Evolutionary conservation across 2,797 vertebrate species (phyloP).

Genomic region (Heteromormyrus szaboi): DNA sequence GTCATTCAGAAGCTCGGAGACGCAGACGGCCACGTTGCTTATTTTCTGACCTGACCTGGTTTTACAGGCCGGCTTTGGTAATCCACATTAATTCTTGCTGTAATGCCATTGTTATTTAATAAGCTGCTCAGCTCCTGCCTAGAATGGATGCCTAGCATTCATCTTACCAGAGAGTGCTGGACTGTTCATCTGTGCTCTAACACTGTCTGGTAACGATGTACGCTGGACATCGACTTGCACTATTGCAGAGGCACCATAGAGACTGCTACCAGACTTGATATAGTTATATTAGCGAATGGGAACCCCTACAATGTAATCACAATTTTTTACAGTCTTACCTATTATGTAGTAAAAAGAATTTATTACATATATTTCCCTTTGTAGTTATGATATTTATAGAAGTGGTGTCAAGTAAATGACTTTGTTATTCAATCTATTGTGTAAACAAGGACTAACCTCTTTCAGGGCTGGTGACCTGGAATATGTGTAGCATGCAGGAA

Average conservation of each 20-base stretch:
- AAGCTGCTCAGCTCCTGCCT: not conserved
- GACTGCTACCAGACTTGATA: not conserved
- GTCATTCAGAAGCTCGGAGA: not conserved
- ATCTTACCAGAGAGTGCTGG: slow-evolving; percentile 89
- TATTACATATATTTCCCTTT: not conserved
- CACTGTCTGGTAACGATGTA: slow-evolving; percentile 96
- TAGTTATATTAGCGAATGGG: not conserved
- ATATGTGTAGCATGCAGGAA: not conserved
- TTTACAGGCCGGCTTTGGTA: not conserved
- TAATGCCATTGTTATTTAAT: not conserved
- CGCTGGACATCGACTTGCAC: slow-evolving; percentile 56
- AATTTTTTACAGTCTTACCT: not conserved
- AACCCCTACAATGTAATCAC: not conserved
- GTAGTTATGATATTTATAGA: not conserved
- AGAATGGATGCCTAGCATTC: slow-evolving; percentile 63
- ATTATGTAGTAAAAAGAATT: not conserved
- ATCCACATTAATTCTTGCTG: not conserved
- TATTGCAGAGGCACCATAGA: not conserved
- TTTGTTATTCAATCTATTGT: slow-evolving; percentile 18
- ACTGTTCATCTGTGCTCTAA: slow-evolving; percentile 71
- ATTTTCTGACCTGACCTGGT: not conserved
- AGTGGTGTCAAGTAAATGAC: slow-evolving; percentile 9
- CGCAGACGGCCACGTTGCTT: not conserved
- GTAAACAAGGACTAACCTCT: slow-evolving; percentile 6
- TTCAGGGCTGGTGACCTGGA: slow-evolving; percentile 10